Evolutionary conservation across 2,888 invertebrate species (phyloP), one percentile per base, ranked within the genome.

Genomic region (Listrodromus nycthemerus): DNA sequence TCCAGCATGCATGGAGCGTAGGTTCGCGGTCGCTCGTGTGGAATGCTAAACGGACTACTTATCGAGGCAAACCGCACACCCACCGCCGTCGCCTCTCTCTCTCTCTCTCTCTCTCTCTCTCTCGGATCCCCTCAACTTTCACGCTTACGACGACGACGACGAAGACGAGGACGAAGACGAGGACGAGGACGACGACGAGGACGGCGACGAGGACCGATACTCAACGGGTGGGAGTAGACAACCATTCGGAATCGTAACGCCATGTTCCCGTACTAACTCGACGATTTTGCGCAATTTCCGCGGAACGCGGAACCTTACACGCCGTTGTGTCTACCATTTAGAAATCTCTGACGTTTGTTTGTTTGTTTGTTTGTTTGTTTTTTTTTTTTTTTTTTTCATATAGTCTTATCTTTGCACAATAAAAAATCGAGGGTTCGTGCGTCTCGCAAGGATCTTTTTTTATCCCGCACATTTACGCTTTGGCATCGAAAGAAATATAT

Each of bases 31-130:
- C 77, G 74, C 80, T 81, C 77, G 86, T 84, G 86, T 80, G 83
- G 87, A 87, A 87, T 87, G 86, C 84, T 87, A 87, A 87, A 85
- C 86, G 82, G 41, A 85, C 85, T 85, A 87, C 87, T 86, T 87
- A 86, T 87, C 85, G 85, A 83, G 81, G 81, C 84, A 41, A 79
- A 79, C 84, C 84, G 81, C 84, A 81, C 78, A 78, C 74, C 69
- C 52, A 33, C 69, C 79, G 74, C 74, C 30, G 37, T n/a, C 37
- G 37, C 65, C 70, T 52, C 73, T n/a, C n/a, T n/a, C n/a, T n/a
- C n/a, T n/a, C n/a, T n/a, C n/a, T n/a, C n/a, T n/a, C n/a, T n/a
- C n/a, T n/a, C n/a, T n/a, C n/a, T 66, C 63, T 48, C 75, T 66
- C 63, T 48, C 75, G 70, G 78, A 74, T 45, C 83, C 81, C 76